These are phyloP conservation scores for Bolborhynchus lineola DNA, from an alignment of 2,113 vertebrate species.

Conservation along the genomic window DNA sequence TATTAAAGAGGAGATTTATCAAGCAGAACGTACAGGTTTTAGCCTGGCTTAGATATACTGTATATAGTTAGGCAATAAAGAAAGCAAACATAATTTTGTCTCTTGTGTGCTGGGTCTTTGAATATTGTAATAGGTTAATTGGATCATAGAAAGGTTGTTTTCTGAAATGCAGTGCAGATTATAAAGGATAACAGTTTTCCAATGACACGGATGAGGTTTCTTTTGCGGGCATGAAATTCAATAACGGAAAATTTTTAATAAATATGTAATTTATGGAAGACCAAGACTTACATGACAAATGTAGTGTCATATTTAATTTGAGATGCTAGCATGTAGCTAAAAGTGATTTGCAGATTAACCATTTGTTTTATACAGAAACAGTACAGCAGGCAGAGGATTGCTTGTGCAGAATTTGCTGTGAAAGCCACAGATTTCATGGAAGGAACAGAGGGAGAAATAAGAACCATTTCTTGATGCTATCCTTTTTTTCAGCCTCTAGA, in stretches of 20 bases:
- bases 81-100: slow-evolving; percentile 57
- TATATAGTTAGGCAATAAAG: slow-evolving; percentile 37
- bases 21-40: slow-evolving; percentile 28
- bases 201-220: slow-evolving; percentile 52
- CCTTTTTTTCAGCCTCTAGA: slow-evolving; percentile 12
- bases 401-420: neutral
- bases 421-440: neutral
- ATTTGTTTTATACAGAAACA: neutral
- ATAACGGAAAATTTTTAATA: slow-evolving; percentile 69
- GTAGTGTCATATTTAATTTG: slow-evolving; percentile 65
- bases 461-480: neutral
- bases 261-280: slow-evolving; percentile 54
- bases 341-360: slow-evolving; percentile 59
- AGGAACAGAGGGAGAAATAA: slow-evolving; percentile 7
- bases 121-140: slow-evolving; percentile 70
- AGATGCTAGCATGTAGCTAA: slow-evolving; percentile 49
- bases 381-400: neutral
- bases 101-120: slow-evolving; percentile 42
- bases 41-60: slow-evolving; percentile 8
- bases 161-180: slow-evolving; percentile 7
- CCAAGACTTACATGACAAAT: slow-evolving; percentile 64
- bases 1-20: slow-evolving; percentile 55
- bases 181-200: slow-evolving; percentile 59
- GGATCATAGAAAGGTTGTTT: slow-evolving; percentile 56
- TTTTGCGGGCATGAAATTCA: slow-evolving; percentile 63